phyloP scores from a whole-genome alignment of 1,140 invertebrate genomes.

The Magallana gigas region DNA sequence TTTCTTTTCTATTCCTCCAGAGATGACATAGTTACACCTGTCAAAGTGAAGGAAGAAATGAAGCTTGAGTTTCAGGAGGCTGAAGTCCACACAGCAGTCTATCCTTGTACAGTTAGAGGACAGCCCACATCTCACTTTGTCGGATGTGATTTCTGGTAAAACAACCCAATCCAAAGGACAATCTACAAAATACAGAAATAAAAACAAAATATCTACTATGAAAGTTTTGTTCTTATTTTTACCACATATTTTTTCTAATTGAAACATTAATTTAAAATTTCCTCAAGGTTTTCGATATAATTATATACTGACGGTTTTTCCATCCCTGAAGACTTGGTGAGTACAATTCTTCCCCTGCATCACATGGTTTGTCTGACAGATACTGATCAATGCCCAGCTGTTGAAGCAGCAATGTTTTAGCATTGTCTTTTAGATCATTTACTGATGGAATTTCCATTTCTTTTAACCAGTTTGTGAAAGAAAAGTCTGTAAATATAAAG shows the following conservation, averaged over 20 bases:
- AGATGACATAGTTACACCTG: constrained; percentile 36
- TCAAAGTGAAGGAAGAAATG: constrained; percentile 38
- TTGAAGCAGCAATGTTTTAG: neutral
- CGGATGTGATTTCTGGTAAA: neutral
- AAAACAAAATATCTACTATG: too few relatives aligned
- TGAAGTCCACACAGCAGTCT: constrained; percentile 28
- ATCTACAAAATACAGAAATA: neutral
- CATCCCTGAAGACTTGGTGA: neutral
- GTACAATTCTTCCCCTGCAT: neutral
- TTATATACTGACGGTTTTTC: constrained; percentile 19
- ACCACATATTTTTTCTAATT: too few relatives aligned
- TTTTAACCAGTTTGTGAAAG: neutral
- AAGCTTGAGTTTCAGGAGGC: neutral
- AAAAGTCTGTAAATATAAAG: neutral
- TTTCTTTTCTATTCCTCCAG: constrained; percentile 28
- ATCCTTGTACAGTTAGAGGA: constrained; percentile 9
- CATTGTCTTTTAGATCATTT: neutral
- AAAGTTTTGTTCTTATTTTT: too few relatives aligned
- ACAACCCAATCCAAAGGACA: neutral
- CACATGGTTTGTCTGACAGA: constrained; percentile 13
- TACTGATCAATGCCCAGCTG: constrained; percentile 10
- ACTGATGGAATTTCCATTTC: neutral
- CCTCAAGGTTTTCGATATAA: too few relatives aligned
- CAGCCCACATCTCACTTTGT: neutral
- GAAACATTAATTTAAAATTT: too few relatives aligned